Percentiles rank a stretch among this genome's conserved stretches.
phyloP scores from a whole-genome alignment of 92 coral and sea anemone species.

The Muricea muricata region DNA sequence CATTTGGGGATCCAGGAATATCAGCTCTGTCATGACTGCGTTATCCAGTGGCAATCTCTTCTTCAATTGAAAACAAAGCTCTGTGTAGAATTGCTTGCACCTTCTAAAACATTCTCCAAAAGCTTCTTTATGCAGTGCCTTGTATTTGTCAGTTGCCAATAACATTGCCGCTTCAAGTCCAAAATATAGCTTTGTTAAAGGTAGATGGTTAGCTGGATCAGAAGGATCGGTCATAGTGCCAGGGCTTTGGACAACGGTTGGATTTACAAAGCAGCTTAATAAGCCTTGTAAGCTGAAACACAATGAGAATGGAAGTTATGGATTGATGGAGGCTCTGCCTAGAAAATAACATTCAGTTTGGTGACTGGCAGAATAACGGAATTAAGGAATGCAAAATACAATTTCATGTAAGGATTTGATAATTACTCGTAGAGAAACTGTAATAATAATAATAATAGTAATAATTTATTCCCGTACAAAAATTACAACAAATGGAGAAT shows the following conservation, averaged over 20 bases:
- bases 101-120: background rate
- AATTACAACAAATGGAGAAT: too few species aligned
- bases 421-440: constrained; percentile 19
- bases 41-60: background rate
- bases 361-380: constrained; percentile 3
- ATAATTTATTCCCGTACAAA: too few species aligned
- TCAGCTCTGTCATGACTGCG: background rate
- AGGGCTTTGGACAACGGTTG: background rate
- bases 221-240: constrained; percentile 23
- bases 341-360: constrained; percentile 19
- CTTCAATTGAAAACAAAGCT: constrained; percentile 14
- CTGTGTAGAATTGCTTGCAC: background rate
- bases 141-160: constrained; percentile 21
- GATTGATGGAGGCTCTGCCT: constrained; percentile 30
- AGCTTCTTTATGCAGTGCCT: constrained; percentile 27
- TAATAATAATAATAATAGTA: too few species aligned
- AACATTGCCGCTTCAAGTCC: constrained; percentile 15
- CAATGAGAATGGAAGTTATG: constrained; percentile 22
- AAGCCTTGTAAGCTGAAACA: constrained; percentile 29
- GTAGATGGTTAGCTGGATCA: constrained; percentile 23
- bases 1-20: constrained; percentile 28
- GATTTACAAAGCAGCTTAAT: constrained; percentile 30
- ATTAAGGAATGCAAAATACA: constrained; percentile 24
- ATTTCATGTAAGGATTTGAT: constrained; percentile 25
- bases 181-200: constrained; percentile 14